A percentile compares a stretch with the other conserved stretches of the same genome.
These are phyloP conservation scores for Rotaria magnacalcarata DNA, from an alignment of 2,888 invertebrate species.

Conservation along the genomic window DNA sequence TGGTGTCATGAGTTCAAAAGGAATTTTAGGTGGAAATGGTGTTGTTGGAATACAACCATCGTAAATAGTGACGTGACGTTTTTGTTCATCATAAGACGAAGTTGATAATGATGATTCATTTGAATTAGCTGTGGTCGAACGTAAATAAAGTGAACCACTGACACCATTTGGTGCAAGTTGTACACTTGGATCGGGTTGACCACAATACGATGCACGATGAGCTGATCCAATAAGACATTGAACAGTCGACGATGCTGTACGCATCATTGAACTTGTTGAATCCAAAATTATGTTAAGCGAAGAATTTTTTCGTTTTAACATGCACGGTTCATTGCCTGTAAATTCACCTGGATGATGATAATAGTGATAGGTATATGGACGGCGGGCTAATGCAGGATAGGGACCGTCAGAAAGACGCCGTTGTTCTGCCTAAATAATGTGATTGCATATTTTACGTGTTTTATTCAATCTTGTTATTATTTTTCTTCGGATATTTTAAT, in stretches of 20 bases:
- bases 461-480: too few species aligned
- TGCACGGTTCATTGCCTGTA: neutral
- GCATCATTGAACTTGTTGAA: constrained; percentile 14
- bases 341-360: constrained; percentile 4
- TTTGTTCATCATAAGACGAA: neutral
- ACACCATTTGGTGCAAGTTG: neutral
- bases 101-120: neutral
- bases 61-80: neutral
- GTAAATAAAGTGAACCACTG: constrained; percentile 33
- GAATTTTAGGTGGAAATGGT: neutral
- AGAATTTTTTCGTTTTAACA: constrained; percentile 19
- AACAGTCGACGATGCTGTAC: neutral
- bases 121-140: neutral
- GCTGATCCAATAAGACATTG: constrained; percentile 19
- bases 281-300: neutral
- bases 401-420: constrained; percentile 25
- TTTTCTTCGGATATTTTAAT: too few species aligned
- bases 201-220: constrained; percentile 11
- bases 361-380: neutral
- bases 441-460: neutral
- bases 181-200: constrained; percentile 29
- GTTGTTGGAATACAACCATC: neutral
- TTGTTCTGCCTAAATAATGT: constrained; percentile 23
- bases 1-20: constrained; percentile 8
- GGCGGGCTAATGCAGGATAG: neutral